These are phyloP conservation scores for Hybognathus amarus DNA, from an alignment of 2,797 vertebrate species.

Conservation along the genomic window DNA sequence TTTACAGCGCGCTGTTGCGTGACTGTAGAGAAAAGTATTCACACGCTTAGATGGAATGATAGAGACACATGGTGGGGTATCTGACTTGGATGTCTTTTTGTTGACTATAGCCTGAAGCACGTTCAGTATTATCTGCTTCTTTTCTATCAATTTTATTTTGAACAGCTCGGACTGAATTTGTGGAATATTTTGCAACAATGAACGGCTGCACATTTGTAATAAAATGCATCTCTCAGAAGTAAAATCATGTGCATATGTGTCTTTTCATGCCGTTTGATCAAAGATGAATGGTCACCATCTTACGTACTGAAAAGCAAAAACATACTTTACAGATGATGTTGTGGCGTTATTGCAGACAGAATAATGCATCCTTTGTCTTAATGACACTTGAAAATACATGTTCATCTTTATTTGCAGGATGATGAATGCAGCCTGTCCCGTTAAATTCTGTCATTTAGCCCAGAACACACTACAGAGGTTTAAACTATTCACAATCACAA, in stretches of 20 bases:
- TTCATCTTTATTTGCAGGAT: conserved; percentile 14
- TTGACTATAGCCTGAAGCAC: conserved; percentile 6
- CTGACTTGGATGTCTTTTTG: conserved; percentile 12
- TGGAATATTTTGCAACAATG: background rate
- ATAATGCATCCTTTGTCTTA: conserved; percentile 15
- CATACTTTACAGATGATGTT: conserved; percentile 2
- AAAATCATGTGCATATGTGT: background rate
- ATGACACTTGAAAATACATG: conserved; percentile 14
- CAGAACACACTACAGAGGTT: conserved; percentile 33
- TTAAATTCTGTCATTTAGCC: conserved; percentile 25
- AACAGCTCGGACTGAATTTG: conserved; percentile 4
- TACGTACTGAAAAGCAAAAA: background rate
- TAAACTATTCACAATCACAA: conserved; percentile 10
- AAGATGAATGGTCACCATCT: conserved; percentile 23
- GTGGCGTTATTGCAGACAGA: background rate
- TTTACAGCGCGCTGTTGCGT: background rate
- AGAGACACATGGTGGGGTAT: conserved; percentile 29
- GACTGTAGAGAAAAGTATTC: conserved; percentile 28
- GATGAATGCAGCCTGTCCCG: conserved; percentile 5
- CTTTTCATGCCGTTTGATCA: background rate
- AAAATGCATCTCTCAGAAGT: conserved; percentile 19
- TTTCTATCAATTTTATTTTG: background rate
- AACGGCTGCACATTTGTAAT: background rate
- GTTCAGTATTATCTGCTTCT: background rate
- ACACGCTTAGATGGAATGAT: conserved; percentile 20